Evolutionary conservation across 1,140 invertebrate genomes (phyloP).

Genomic region (Drosophila chauvacae): DNA sequence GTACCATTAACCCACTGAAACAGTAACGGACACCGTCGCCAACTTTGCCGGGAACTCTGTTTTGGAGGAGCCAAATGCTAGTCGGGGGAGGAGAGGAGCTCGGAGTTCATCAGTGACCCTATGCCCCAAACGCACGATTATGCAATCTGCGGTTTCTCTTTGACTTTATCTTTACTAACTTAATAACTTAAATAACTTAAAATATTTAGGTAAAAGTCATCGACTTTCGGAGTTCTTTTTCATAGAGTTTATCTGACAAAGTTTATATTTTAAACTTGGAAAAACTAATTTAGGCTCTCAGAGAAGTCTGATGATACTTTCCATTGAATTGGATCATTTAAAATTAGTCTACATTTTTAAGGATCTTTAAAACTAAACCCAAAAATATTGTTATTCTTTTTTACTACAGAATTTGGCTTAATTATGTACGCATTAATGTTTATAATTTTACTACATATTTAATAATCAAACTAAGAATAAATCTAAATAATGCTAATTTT

Average conservation of each 20-base stretch:
- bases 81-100: background rate
- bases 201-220: background rate
- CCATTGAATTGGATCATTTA: background rate
- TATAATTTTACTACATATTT: background rate
- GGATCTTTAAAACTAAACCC: background rate
- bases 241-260: background rate
- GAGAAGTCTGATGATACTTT: background rate
- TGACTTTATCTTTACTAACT: too few relatives aligned
- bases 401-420: background rate
- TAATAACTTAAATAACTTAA: too few relatives aligned
- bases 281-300: background rate
- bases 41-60: constrained; percentile 32
- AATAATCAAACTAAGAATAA: background rate
- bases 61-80: background rate
- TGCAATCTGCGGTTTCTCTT: constrained; percentile 20
- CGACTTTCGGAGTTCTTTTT: background rate
- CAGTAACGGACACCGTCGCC: constrained; percentile 66
- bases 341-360: background rate
- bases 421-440: background rate
- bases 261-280: background rate
- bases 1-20: constrained; percentile 83
- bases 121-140: constrained; percentile 6
- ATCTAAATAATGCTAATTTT: too few relatives aligned
- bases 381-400: background rate
- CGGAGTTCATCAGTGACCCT: constrained; percentile 11